A percentile compares a stretch with the other conserved stretches of the same genome.
Conservation (phyloP, 1,140 invertebrate species). For the Bombus waltoni region DNA sequence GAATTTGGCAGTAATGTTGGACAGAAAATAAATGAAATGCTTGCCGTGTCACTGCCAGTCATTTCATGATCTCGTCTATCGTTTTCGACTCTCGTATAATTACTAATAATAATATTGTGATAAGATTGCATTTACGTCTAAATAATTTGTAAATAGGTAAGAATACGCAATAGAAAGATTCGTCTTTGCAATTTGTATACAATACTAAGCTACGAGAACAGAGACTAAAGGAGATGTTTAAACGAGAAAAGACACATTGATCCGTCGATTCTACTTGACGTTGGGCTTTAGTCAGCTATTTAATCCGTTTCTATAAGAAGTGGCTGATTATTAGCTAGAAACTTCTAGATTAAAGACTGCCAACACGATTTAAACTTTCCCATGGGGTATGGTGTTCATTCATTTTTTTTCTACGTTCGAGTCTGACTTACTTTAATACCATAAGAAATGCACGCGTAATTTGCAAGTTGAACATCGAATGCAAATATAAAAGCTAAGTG, state of each 20-base stretch:
- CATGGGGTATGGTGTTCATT: slow-evolving; percentile 15
- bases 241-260: slow-evolving; percentile 21
- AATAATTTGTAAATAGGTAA: slow-evolving; percentile 52
- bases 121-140: slow-evolving; percentile 66
- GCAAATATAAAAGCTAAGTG: neutral
- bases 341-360: slow-evolving; percentile 47
- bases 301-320: slow-evolving; percentile 6
- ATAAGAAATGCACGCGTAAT: too few species aligned
- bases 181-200: slow-evolving; percentile 37
- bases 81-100: slow-evolving; percentile 39
- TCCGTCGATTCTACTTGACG: slow-evolving; percentile 38
- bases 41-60: slow-evolving; percentile 44
- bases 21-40: neutral
- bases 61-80: slow-evolving; percentile 43
- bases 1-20: neutral
- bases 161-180: neutral
- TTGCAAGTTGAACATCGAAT: neutral
- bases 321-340: slow-evolving; percentile 12
- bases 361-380: slow-evolving; percentile 33
- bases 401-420: slow-evolving; percentile 18
- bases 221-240: neutral
- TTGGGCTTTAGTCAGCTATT: slow-evolving; percentile 3
- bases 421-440: neutral
- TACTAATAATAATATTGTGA: slow-evolving; percentile 67
- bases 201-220: slow-evolving; percentile 33